These are phyloP conservation scores for Erebia epiphron DNA, from an alignment of 2,888 invertebrate species.

Conservation along the genomic window DNA sequence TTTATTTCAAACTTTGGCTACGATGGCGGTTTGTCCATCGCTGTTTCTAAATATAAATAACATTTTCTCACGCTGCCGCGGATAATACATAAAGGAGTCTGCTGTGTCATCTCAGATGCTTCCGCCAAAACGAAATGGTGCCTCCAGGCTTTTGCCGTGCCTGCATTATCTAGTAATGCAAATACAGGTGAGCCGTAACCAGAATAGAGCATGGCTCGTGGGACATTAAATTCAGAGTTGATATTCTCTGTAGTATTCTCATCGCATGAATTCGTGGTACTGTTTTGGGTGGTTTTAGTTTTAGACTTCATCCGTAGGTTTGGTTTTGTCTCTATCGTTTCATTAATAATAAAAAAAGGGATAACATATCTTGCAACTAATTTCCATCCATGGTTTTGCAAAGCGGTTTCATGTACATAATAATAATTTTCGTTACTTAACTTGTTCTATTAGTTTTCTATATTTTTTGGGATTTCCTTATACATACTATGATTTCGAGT, in stretches of 20 bases:
- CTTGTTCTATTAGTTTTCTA: not conserved
- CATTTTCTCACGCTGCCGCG: slow-evolving; percentile 62
- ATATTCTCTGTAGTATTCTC: slow-evolving; percentile 6
- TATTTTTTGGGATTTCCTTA: not conserved
- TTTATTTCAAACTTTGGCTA: not conserved
- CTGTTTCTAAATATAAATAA: slow-evolving; percentile 12
- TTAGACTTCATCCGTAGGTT: not conserved
- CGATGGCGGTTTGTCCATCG: slow-evolving; percentile 4
- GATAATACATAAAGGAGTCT: slow-evolving; percentile 61
- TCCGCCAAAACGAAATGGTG: slow-evolving; percentile 73
- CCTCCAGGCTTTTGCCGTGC: slow-evolving; percentile 70
- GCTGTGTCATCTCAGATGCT: slow-evolving; percentile 78
- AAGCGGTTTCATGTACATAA: not conserved
- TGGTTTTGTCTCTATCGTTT: slow-evolving; percentile 5
- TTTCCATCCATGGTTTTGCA: not conserved
- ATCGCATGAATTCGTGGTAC: slow-evolving; percentile 21
- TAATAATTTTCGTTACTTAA: not conserved
- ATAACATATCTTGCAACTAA: not conserved
- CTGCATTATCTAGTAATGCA: slow-evolving; percentile 76
- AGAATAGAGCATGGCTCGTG: slow-evolving; percentile 57
- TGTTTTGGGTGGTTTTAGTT: slow-evolving; percentile 10
- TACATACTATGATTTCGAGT: not conserved
- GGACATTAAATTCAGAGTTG: slow-evolving; percentile 14
- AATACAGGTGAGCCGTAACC: slow-evolving; percentile 78
- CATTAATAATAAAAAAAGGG: not conserved